Conservation (phyloP, 2,113 vertebrate genomes). For the Neolamprologus falcicula region DNA sequence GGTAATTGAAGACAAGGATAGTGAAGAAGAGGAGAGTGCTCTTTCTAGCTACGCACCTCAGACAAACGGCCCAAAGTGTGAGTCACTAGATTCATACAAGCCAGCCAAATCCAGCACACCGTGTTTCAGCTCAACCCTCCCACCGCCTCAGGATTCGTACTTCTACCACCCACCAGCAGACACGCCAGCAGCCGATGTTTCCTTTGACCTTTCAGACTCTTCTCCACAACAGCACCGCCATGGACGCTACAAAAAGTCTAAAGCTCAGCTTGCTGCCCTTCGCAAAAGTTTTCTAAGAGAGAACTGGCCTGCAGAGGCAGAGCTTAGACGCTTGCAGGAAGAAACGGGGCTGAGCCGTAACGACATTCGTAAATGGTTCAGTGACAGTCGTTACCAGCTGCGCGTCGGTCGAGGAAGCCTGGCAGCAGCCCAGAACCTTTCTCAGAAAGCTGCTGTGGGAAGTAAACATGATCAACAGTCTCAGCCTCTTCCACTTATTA, state of each 20-base stretch:
- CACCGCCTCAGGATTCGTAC: conserved; percentile 72
- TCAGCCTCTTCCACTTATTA: conserved; percentile 60
- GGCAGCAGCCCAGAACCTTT: conserved; percentile 50
- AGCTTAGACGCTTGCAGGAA: conserved; percentile 73
- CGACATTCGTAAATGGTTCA: conserved; percentile 78
- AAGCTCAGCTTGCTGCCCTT: conserved; percentile 70
- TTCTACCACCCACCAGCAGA: conserved; percentile 65
- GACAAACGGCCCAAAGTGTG: conserved; percentile 51
- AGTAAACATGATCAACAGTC: conserved; percentile 59
- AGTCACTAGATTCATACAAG: conserved; percentile 60
- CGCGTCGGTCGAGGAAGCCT: conserved; percentile 64
- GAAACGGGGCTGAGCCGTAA: conserved; percentile 78
- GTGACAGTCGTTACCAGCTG: conserved; percentile 75
- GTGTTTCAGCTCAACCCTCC: conserved; percentile 68
- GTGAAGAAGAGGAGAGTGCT: background rate
- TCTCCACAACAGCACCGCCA: conserved; percentile 53
- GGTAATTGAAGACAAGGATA: conserved; percentile 19
- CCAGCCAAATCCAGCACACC: conserved; percentile 47
- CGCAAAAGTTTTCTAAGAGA: conserved; percentile 70
- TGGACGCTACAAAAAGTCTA: conserved; percentile 74
- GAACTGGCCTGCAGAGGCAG: conserved; percentile 74
- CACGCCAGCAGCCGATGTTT: conserved; percentile 31
- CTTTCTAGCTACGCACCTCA: conserved; percentile 1
- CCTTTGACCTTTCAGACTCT: conserved; percentile 48
- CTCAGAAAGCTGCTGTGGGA: conserved; percentile 15